Percentiles rank a stretch among this genome's conserved stretches.
Evolutionary conservation across 1,140 invertebrate species (phyloP).

Genomic region (Drosophila ercepeae): DNA sequence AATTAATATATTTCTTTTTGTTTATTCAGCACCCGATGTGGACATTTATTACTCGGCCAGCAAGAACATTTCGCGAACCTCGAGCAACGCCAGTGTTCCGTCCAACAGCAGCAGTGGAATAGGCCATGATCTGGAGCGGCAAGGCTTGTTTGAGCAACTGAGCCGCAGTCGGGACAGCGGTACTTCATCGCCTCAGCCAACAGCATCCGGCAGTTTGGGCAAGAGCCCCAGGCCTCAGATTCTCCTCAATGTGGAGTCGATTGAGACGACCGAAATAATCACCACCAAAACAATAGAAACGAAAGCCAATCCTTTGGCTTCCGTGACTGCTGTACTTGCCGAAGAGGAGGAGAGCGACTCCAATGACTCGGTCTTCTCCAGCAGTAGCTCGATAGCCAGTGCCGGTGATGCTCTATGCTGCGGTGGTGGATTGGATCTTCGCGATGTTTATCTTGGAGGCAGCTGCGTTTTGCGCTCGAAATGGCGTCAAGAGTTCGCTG

Average conservation of each 20-base stretch:
- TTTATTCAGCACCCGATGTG: conserved; percentile 60
- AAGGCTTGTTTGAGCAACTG: conserved; percentile 58
- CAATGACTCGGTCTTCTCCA: conserved; percentile 83
- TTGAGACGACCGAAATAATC: conserved; percentile 81
- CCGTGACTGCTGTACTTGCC: conserved; percentile 4
- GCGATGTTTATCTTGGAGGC: conserved; percentile 89
- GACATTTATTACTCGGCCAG: conserved; percentile 75
- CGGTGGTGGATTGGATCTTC: conserved; percentile 55
- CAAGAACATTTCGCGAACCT: conserved; percentile 81
- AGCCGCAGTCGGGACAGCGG: conserved; percentile 78
- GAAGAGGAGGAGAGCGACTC: conserved; percentile 82
- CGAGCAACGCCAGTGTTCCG: conserved; percentile 80
- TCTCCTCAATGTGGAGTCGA: conserved; percentile 75
- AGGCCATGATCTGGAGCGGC: conserved; percentile 61
- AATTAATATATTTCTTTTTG: not conserved
- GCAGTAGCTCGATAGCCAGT: conserved; percentile 76
- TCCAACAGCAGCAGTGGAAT: conserved; percentile 75
- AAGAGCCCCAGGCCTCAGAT: conserved; percentile 69
- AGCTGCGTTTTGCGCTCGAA: conserved; percentile 98
- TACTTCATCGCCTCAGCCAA: conserved; percentile 82
- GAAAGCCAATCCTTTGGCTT: conserved; percentile 39
- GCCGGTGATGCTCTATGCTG: conserved; percentile 63
- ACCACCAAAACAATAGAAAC: conserved; percentile 76
- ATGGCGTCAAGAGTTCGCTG: conserved; percentile 96
- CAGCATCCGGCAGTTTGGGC: conserved; percentile 38